Evolutionary conservation across 2,888 invertebrate species (phyloP).

Genomic region (Hartigia nigra): DNA sequence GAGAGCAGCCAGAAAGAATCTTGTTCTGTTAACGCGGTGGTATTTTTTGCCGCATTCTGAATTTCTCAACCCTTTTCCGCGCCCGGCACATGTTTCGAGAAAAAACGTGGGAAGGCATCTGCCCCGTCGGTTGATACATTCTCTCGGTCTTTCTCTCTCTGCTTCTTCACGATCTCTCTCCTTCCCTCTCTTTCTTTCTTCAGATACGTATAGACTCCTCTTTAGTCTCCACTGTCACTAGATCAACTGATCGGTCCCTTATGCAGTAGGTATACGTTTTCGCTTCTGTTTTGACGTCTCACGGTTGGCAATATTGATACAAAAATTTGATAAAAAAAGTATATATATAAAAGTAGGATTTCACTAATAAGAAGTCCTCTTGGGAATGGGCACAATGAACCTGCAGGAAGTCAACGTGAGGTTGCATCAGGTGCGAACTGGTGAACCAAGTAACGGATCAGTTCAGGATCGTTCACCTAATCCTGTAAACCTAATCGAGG

Average conservation of each 20-base stretch:
- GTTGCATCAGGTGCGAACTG: slow-evolving; percentile 38
- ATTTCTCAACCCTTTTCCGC: slow-evolving; percentile 55
- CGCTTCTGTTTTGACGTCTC: slow-evolving; percentile 14
- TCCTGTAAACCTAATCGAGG: slow-evolving; percentile 23
- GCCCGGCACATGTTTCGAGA: slow-evolving; percentile 58
- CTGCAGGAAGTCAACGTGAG: not conserved
- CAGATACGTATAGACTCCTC: slow-evolving; percentile 15
- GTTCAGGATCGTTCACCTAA: not conserved
- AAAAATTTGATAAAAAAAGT: not conserved
- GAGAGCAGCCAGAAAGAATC: slow-evolving; percentile 32
- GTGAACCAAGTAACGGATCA: not conserved
- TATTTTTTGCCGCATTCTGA: slow-evolving; percentile 45
- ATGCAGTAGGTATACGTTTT: not conserved
- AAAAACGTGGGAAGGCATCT: slow-evolving; percentile 63
- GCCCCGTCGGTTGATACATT: slow-evolving; percentile 27
- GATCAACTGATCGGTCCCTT: not conserved
- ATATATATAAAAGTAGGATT: not conserved
- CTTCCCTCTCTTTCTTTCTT: slow-evolving; percentile 25
- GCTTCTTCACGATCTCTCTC: slow-evolving; percentile 9
- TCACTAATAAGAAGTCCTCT: not conserved
- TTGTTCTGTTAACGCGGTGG: slow-evolving; percentile 41
- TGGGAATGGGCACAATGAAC: not conserved
- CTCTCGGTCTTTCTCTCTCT: slow-evolving; percentile 9
- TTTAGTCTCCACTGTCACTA: not conserved
- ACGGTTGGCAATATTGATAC: not conserved